phyloP scores from a whole-genome alignment of 2,888 invertebrate species.

The Pterostichus niger region DNA sequence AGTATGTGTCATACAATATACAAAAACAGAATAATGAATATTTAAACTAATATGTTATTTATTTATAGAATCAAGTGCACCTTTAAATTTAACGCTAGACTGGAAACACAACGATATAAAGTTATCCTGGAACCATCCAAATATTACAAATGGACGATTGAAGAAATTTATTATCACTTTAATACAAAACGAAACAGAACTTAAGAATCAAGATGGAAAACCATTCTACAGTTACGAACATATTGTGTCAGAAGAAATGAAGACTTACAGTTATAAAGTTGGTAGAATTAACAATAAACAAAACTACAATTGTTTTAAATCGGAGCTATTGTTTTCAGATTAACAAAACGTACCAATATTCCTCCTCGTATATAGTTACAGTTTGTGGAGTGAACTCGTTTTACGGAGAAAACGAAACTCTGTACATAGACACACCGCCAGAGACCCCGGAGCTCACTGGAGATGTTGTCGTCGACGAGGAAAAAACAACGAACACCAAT shows the following conservation, averaged over 20 bases:
- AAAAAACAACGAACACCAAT: slow-evolving; percentile 45
- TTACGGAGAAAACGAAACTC: slow-evolving; percentile 37
- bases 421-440: slow-evolving; percentile 57
- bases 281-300: not conserved
- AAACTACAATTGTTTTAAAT: not conserved
- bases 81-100: slow-evolving; percentile 21
- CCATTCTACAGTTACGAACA: not conserved
- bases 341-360: slow-evolving; percentile 48
- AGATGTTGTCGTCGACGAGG: slow-evolving; percentile 30
- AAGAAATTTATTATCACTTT: slow-evolving; percentile 38
- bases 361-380: slow-evolving; percentile 53
- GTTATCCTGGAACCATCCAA: slow-evolving; percentile 51
- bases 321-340: slow-evolving; percentile 31
- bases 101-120: slow-evolving; percentile 48
- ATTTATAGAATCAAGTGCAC: not conserved
- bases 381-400: slow-evolving; percentile 31
- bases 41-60: not conserved
- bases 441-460: slow-evolving; percentile 48
- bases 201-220: not conserved
- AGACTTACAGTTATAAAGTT: not conserved
- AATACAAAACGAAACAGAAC: slow-evolving; percentile 18
- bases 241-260: not conserved
- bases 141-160: slow-evolving; percentile 54
- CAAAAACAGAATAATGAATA: too few relatives aligned
- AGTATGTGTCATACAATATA: slow-evolving; percentile 2